Evolutionary conservation across 2,113 vertebrate species (phyloP).

Genomic region (Nyctereutes procyonoides): DNA sequence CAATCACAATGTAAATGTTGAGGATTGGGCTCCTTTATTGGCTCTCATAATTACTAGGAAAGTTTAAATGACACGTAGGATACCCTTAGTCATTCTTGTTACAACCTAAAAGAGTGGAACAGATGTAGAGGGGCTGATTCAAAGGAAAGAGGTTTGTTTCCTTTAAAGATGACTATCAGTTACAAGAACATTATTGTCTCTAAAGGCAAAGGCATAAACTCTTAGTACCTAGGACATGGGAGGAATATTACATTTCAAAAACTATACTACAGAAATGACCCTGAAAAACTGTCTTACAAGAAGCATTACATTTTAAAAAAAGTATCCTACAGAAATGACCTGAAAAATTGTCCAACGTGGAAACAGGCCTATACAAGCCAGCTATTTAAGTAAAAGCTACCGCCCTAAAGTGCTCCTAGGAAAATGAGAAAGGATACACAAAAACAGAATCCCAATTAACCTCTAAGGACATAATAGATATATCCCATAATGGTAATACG

Average conservation of each 20-base stretch:
- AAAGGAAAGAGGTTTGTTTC: conserved; percentile 50
- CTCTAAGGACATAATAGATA: not conserved
- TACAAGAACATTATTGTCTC: conserved; percentile 64
- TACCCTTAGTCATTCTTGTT: not conserved
- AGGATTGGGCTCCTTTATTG: not conserved
- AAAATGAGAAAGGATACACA: not conserved
- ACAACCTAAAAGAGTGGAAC: conserved; percentile 13
- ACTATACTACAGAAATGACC: conserved; percentile 1
- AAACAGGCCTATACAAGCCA: not conserved
- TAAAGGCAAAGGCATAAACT: conserved; percentile 49
- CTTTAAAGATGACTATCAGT: conserved; percentile 68
- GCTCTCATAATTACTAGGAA: conserved; percentile 57
- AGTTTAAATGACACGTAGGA: not conserved
- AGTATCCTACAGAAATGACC: conserved; percentile 25
- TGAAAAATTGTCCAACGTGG: fast-evolving
- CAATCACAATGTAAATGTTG: not conserved
- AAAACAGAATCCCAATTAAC: not conserved
- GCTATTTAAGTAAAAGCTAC: not conserved
- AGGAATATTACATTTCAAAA: fast-evolving
- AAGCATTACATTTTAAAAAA: fast-evolving
- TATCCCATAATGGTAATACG: not conserved
- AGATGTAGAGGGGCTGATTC: not conserved
- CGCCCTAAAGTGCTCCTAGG: not conserved
- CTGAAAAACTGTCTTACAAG: not conserved
- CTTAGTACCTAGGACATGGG: not conserved